Conservation (phyloP, 1,140 invertebrate genomes). For the Hycleus cichorii region DNA sequence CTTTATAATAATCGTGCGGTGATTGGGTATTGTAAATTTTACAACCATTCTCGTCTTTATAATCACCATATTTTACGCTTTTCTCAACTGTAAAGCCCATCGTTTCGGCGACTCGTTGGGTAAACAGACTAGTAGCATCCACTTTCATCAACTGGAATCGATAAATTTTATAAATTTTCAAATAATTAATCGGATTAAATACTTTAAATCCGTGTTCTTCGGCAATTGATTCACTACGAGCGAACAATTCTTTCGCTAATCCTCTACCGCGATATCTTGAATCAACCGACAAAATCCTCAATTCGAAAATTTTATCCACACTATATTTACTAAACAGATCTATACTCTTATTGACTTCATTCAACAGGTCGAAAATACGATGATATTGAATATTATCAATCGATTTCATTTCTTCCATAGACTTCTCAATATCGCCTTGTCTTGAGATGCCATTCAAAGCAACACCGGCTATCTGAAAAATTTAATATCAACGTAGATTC, state of each 20-base stretch:
- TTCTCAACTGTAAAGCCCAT: constrained; percentile 56
- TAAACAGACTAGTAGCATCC: constrained; percentile 70
- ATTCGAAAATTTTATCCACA: constrained; percentile 69
- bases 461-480: constrained; percentile 55
- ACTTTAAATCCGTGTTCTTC: constrained; percentile 61
- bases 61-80: constrained; percentile 59
- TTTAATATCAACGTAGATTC: not conserved
- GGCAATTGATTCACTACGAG: constrained; percentile 56
- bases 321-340: constrained; percentile 57
- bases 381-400: constrained; percentile 55
- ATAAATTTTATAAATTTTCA: not conserved
- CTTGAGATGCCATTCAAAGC: constrained; percentile 55
- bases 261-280: constrained; percentile 59
- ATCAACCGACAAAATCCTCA: constrained; percentile 70
- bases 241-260: constrained; percentile 61
- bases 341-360: constrained; percentile 52
- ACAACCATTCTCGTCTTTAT: constrained; percentile 50
- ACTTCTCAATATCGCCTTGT: constrained; percentile 50
- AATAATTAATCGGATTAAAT: constrained; percentile 6
- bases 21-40: constrained; percentile 47
- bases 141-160: constrained; percentile 61
- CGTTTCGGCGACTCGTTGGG: constrained; percentile 62
- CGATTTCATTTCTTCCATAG: constrained; percentile 49
- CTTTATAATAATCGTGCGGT: constrained; percentile 57
- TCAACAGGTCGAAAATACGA: constrained; percentile 57